Evolutionary conservation across 2,888 invertebrate species (phyloP).

Genomic region (Drosophila tripunctata): DNA sequence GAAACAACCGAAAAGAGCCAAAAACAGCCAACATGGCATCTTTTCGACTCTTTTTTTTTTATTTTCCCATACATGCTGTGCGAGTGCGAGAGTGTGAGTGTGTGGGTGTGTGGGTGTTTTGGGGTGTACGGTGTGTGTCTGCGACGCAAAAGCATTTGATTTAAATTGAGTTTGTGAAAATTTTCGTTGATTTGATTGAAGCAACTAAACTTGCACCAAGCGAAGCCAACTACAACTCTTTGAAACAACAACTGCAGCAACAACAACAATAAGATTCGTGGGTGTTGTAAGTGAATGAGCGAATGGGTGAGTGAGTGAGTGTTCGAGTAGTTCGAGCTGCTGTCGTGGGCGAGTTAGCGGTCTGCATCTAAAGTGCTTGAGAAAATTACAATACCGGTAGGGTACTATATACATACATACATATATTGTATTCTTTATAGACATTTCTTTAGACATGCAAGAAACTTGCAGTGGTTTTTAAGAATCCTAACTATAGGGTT

Average conservation of each 20-base stretch:
- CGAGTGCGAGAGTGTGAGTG: too few relatives aligned
- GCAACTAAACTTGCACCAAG: slow-evolving; percentile 76
- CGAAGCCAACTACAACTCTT: slow-evolving; percentile 48
- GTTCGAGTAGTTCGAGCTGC: neutral
- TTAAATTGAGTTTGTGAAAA: slow-evolving; percentile 79
- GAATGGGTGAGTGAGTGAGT: slow-evolving; percentile 2
- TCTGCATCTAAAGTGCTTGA: slow-evolving; percentile 8
- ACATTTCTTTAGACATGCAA: neutral
- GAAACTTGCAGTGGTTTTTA: neutral
- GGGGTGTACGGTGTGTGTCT: slow-evolving; percentile 47
- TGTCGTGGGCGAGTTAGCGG: slow-evolving; percentile 32
- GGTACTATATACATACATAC: too few relatives aligned
- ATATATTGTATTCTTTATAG: too few relatives aligned
- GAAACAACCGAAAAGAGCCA: slow-evolving; percentile 60
- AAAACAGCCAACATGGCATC: slow-evolving; percentile 73
- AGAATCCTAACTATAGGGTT: too few relatives aligned
- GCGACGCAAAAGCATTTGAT: slow-evolving; percentile 76
- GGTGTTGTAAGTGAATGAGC: slow-evolving; percentile 11
- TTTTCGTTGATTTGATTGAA: slow-evolving; percentile 80
- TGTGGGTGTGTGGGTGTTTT: slow-evolving; percentile 13
- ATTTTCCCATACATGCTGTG: slow-evolving; percentile 24
- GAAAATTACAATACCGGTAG: slow-evolving; percentile 16
- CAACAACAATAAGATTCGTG: slow-evolving; percentile 8
- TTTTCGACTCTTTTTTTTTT: slow-evolving; percentile 52
- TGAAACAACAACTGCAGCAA: slow-evolving; percentile 18